Evolutionary conservation across 1,140 invertebrate genomes (phyloP).

Genomic region (Patella vulgata): DNA sequence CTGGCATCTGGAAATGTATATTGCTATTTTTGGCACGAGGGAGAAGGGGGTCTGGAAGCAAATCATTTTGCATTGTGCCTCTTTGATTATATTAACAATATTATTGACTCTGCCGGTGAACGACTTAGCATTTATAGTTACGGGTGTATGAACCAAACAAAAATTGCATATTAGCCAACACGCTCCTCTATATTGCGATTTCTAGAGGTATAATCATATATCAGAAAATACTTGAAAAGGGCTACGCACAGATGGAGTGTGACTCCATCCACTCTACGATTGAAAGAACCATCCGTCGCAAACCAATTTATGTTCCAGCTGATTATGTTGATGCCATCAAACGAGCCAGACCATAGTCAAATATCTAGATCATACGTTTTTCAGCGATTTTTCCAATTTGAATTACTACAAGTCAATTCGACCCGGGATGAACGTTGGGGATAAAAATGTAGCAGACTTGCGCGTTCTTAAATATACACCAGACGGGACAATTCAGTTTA

Average conservation of each 20-base stretch:
- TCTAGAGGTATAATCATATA: conserved; percentile 49
- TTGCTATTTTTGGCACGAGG: conserved; percentile 67
- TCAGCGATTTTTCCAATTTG: background rate
- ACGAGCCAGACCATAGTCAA: conserved; percentile 9
- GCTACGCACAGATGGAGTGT: conserved; percentile 67
- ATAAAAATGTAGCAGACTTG: conserved; percentile 5
- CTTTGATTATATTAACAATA: conserved; percentile 48
- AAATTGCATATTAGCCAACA: conserved; percentile 57
- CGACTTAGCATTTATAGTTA: conserved; percentile 48
- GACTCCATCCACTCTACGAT: conserved; percentile 57
- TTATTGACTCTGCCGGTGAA: background rate
- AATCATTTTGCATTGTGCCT: conserved; percentile 64
- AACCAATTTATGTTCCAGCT: conserved; percentile 10
- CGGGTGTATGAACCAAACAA: conserved; percentile 60
- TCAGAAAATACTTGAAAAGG: conserved; percentile 65
- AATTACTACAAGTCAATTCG: background rate
- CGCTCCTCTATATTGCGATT: conserved; percentile 43
- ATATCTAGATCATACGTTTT: conserved; percentile 10
- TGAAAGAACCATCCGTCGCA: conserved; percentile 12
- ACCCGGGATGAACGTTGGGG: conserved; percentile 5
- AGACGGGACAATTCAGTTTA: conserved; percentile 12
- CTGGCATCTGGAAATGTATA: conserved; percentile 46
- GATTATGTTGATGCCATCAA: conserved; percentile 19
- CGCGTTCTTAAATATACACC: conserved; percentile 10
- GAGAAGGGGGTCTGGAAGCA: conserved; percentile 59